Percentiles rank a stretch among this genome's conserved stretches.
These are phyloP conservation scores for Bos javanicus DNA, from an alignment of 2,113 vertebrate species.

Conservation along the genomic window DNA sequence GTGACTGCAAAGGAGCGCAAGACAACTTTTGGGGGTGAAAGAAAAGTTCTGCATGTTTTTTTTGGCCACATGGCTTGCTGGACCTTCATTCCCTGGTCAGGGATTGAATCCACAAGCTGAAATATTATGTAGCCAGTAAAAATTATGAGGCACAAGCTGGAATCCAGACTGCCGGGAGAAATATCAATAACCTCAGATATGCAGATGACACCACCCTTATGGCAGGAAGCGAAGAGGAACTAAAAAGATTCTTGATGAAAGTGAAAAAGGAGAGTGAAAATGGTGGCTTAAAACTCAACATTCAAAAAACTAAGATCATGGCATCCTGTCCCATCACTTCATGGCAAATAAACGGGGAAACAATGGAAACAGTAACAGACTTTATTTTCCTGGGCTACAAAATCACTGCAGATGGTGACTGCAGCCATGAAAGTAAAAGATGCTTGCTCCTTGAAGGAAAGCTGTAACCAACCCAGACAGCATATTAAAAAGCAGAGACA, in stretches of 20 bases:
- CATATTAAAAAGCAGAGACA: not conserved
- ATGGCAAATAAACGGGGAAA: not conserved
- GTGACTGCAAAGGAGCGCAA: not conserved
- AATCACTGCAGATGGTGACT: not conserved
- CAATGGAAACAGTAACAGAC: not conserved
- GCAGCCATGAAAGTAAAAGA: not conserved
- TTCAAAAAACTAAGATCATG: not conserved
- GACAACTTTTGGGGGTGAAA: accelerated
- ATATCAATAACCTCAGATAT: not conserved
- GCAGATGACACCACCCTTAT: not conserved
- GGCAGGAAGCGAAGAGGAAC: not conserved
- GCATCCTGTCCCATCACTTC: not conserved
- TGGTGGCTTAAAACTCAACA: not conserved
- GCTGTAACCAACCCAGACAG: not conserved
- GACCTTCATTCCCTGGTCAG: not conserved
- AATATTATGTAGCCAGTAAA: not conserved
- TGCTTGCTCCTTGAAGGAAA: not conserved
- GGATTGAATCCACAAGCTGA: not conserved
- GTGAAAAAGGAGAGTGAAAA: not conserved
- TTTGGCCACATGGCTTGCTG: not conserved
- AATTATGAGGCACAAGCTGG: accelerated
- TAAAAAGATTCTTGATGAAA: not conserved
- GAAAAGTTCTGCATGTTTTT: not conserved
- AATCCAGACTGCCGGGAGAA: not conserved
- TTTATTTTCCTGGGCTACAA: not conserved